phyloP scores from a whole-genome alignment of 2,797 vertebrate species.

The Fratercula arctica region DNA sequence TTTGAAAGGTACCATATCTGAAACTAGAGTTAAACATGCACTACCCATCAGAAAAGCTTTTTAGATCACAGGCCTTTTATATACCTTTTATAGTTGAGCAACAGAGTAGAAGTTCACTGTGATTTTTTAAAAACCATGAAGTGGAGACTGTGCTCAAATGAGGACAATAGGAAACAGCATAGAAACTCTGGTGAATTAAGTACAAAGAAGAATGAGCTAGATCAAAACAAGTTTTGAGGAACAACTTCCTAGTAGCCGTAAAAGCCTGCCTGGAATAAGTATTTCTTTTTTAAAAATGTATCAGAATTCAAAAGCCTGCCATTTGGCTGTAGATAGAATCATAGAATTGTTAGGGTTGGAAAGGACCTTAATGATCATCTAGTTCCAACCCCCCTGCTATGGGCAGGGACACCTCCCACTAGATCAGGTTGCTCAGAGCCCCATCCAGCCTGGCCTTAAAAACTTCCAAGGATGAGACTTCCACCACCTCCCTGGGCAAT shows the following conservation, averaged over 20 bases:
- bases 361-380: no score
- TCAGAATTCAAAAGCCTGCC: background rate
- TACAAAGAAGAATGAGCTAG: background rate
- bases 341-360: no score
- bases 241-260: background rate
- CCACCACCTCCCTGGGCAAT: no score
- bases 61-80: background rate
- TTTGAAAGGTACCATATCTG: background rate
- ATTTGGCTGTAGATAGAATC: background rate
- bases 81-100: background rate
- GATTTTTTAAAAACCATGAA: background rate
- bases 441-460: no score
- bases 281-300: background rate
- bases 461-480: no score
- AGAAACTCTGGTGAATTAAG: background rate
- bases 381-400: no score
- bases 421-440: no score
- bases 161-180: background rate
- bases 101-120: background rate
- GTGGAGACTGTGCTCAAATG: background rate
- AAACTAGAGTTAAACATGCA: background rate
- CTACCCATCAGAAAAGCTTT: background rate
- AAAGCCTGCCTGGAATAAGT: background rate
- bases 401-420: no score
- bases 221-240: background rate